These are phyloP conservation scores for Frankliniella fusca DNA, from an alignment of 2,888 invertebrate genomes.

Conservation along the genomic window DNA sequence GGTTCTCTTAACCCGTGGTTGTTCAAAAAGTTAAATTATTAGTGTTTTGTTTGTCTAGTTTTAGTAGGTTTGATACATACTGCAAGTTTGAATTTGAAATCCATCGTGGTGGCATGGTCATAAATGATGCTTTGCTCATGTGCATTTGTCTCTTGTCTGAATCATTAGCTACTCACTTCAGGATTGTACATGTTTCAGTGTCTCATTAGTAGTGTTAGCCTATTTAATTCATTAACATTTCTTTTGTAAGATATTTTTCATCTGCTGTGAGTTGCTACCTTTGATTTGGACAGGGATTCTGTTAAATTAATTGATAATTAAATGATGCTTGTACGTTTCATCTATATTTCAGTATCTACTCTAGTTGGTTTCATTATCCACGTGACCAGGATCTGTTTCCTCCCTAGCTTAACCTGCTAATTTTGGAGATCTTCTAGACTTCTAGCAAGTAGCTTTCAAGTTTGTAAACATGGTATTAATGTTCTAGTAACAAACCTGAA, in stretches of 20 bases:
- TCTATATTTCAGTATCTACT: background rate
- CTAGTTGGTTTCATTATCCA: background rate
- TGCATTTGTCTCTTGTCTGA: background rate
- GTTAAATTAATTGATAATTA: background rate
- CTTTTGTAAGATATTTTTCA: conserved; percentile 13
- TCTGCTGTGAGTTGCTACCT: conserved; percentile 20
- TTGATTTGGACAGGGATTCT: conserved; percentile 2
- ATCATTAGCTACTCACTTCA: conserved; percentile 13
- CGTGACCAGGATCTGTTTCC: background rate
- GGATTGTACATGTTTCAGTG: conserved; percentile 20
- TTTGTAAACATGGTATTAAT: background rate
- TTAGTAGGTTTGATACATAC: conserved; percentile 3
- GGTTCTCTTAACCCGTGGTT: background rate
- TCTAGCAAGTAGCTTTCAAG: background rate
- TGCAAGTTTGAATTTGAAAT: background rate
- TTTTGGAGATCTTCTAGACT: background rate
- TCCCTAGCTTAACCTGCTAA: background rate
- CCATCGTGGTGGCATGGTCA: background rate
- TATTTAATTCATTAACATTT: conserved; percentile 25
- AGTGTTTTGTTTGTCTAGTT: conserved; percentile 25
- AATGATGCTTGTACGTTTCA: background rate
- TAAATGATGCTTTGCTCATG: conserved; percentile 9
- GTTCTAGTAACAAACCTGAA: background rate
- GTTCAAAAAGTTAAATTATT: background rate
- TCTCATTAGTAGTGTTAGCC: conserved; percentile 14